Percentiles rank a stretch among this genome's conserved stretches.
Conservation (phyloP, 1,140 invertebrate genomes). For the Drosophila ambigua region DNA sequence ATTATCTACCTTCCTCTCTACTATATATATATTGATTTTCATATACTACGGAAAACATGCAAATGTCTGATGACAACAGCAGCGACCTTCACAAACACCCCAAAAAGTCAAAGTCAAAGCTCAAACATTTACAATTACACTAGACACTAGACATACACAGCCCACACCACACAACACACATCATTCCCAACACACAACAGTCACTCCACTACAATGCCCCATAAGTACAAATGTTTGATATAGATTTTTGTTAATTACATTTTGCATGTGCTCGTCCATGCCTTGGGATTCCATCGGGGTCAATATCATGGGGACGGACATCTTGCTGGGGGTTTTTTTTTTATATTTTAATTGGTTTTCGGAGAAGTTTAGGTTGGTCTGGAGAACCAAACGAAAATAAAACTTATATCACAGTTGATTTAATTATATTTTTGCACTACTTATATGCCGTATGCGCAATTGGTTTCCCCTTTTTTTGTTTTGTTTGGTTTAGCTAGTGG, state of each 20-base stretch:
- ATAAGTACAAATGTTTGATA: slow-evolving; percentile 2
- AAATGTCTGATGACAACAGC: slow-evolving; percentile 45
- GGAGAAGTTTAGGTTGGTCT: slow-evolving; percentile 18
- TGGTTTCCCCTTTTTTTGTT: not conserved
- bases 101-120: slow-evolving; percentile 56
- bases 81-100: slow-evolving; percentile 59
- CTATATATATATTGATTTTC: slow-evolving; percentile 42
- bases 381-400: slow-evolving; percentile 34
- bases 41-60: slow-evolving; percentile 21
- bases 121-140: slow-evolving; percentile 8
- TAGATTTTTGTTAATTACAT: slow-evolving; percentile 58
- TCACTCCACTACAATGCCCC: not conserved
- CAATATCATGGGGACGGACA: slow-evolving; percentile 70
- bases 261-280: slow-evolving; percentile 69
- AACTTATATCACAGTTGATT: slow-evolving; percentile 70
- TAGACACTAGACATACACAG: not conserved
- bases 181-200: slow-evolving; percentile 24
- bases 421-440: slow-evolving; percentile 58
- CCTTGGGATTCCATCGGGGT: slow-evolving; percentile 62
- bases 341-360: not conserved
- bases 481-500: slow-evolving; percentile 28
- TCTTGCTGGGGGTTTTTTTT: slow-evolving; percentile 20
- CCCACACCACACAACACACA: not conserved
- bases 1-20: not conserved
- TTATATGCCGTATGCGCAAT: slow-evolving; percentile 68